Base-by-base conservation (phyloP, 1,140 invertebrate genomes). In the Drosophila kurseongensis region DNA sequence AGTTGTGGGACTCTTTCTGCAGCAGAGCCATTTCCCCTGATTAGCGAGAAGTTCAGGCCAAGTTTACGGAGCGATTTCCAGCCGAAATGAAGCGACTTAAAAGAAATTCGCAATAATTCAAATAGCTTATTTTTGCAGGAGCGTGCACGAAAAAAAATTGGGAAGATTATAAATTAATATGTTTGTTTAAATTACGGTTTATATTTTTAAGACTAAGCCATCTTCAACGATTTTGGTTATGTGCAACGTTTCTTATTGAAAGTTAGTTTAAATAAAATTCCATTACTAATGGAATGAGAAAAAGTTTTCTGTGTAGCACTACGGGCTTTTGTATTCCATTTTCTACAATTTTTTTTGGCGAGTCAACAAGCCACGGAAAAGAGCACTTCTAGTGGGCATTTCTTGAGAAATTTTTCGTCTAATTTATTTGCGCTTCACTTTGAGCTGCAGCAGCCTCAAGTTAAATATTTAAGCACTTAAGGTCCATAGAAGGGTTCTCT, bases 371-470 rank as follows among this genome's bases (percentile, higher is more conserved):
- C 35, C 52, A 71, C 57, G 78, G 44, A 62, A 62, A 61, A 82
- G 69, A 55, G 75, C 61, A 79, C 68, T 85, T 84, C 58, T 58
- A 56, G 61, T 48, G 61, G 55, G 74, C 45, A 61, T 86, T 83
- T 76, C 71, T 71, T 68, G 65, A 41, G 55, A 50, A 51, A 78
- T 72, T 78, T 88, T 75, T 61, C 60, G 63, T 51, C 45, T 80
- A 79, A 83, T 86, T 86, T 86, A 80, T 89, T 88, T 89, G 79
- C 75, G 74, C 63, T 88, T 82, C 60, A 88, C 79, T 88, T 62
- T 72, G 41, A 61, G 68, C 40, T 47, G 47, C 58, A n/a, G 42
- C 57, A 75, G 36, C 41, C 51, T 32, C 56, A 52, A 58, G 61
- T 51, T 51, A 79, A 86, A 55, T 75, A 72, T 69, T 82, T 72